These are phyloP conservation scores for Tympanuchus pallidicinctus DNA, from an alignment of 2,113 vertebrate genomes.

Conservation along the genomic window DNA sequence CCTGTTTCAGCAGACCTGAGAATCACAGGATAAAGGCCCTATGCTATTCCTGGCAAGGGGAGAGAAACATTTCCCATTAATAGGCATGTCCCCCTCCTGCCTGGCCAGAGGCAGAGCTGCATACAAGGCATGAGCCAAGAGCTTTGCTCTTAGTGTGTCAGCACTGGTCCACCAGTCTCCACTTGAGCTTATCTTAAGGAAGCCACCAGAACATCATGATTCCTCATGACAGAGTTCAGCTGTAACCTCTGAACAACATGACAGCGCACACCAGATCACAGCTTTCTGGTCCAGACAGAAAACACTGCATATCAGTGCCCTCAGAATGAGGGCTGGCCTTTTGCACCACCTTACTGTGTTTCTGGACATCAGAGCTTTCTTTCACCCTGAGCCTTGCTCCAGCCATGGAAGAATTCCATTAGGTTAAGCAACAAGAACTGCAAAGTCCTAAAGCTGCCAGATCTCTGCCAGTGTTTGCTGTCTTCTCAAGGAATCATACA, in stretches of 20 bases:
- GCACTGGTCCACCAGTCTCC: fast-evolving
- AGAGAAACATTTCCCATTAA: neutral
- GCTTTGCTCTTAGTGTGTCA: neutral
- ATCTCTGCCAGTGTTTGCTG: neutral
- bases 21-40: neutral
- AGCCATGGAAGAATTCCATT: neutral
- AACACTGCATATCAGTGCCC: neutral
- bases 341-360: neutral
- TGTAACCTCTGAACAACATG: neutral
- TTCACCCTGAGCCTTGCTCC: neutral
- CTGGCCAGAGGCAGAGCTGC: neutral
- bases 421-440: neutral
- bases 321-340: neutral
- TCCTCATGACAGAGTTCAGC: neutral
- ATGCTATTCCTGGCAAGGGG: neutral
- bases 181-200: neutral
- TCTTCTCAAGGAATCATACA: neutral
- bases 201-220: neutral
- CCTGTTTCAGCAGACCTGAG: neutral
- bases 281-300: neutral
- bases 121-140: neutral
- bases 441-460: neutral
- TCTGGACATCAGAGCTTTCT: neutral
- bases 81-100: neutral
- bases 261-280: neutral